Evolutionary conservation across 1,140 invertebrate genomes (phyloP).

Genomic region (Procambarus virginalis): DNA sequence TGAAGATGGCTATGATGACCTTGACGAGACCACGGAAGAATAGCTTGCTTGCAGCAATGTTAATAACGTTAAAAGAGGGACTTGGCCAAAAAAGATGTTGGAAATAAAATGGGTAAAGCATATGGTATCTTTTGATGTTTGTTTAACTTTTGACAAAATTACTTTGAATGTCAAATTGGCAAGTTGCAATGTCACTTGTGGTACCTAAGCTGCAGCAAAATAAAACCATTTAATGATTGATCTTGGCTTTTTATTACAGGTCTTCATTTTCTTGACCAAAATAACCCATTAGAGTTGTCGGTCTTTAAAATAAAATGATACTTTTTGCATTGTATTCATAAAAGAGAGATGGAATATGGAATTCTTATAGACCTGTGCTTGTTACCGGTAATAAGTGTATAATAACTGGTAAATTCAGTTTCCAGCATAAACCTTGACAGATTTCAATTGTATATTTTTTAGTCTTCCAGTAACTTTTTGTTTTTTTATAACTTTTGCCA

Average conservation of each 20-base stretch:
- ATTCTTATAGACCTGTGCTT: neutral
- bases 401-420: neutral
- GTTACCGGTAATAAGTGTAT: neutral
- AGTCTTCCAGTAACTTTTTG: neutral
- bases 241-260: neutral
- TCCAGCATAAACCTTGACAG: neutral
- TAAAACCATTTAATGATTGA: no score
- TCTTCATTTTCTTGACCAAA: neutral
- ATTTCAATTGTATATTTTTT: no score
- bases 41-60: neutral
- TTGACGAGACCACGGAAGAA: neutral
- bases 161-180: neutral
- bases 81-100: neutral
- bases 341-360: neutral
- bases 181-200: neutral
- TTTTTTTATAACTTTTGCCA: neutral
- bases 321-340: neutral
- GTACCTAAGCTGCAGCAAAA: neutral
- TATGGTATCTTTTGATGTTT: neutral
- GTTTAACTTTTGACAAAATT: neutral
- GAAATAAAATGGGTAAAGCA: neutral
- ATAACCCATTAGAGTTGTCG: no score
- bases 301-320: no score
- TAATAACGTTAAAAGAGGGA: neutral
- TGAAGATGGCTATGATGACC: conserved; percentile 39